phyloP scores from a whole-genome alignment of 2,113 vertebrate species.

The Porphyrio hochstetteri region DNA sequence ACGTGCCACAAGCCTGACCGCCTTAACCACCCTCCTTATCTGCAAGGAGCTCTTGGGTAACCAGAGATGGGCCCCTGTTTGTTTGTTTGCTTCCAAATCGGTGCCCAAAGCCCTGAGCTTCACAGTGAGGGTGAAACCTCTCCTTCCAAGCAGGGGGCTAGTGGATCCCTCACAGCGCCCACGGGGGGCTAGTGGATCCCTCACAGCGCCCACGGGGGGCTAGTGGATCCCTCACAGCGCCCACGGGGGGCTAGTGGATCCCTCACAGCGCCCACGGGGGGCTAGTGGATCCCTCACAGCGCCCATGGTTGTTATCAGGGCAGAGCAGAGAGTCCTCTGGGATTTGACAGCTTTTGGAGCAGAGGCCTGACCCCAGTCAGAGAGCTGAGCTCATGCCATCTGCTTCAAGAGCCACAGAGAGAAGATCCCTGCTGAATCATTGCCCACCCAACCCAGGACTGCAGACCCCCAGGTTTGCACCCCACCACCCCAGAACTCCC shows the following conservation, averaged over 20 bases:
- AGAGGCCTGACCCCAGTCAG: accelerated
- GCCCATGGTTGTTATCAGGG: accelerated
- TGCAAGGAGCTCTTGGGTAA: constrained; percentile 28
- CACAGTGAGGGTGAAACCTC: background rate
- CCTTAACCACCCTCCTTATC: background rate
- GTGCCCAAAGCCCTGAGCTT: background rate
- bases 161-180: background rate
- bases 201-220: accelerated
- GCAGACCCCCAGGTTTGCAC: background rate
- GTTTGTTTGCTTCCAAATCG: background rate
- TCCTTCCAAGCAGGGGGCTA: accelerated
- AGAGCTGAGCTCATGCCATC: background rate
- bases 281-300: background rate
- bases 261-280: accelerated
- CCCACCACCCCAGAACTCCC: background rate
- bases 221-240: background rate
- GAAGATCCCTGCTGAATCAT: background rate
- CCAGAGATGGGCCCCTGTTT: background rate
- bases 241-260: accelerated
- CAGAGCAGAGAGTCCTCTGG: background rate
- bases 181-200: background rate
- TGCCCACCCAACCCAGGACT: background rate
- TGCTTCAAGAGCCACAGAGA: background rate
- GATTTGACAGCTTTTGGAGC: background rate
- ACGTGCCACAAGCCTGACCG: background rate